Percentiles rank a stretch among this genome's conserved stretches.
phyloP scores from a whole-genome alignment of 2,113 vertebrate species.

The Pelvicachromis taeniatus region DNA sequence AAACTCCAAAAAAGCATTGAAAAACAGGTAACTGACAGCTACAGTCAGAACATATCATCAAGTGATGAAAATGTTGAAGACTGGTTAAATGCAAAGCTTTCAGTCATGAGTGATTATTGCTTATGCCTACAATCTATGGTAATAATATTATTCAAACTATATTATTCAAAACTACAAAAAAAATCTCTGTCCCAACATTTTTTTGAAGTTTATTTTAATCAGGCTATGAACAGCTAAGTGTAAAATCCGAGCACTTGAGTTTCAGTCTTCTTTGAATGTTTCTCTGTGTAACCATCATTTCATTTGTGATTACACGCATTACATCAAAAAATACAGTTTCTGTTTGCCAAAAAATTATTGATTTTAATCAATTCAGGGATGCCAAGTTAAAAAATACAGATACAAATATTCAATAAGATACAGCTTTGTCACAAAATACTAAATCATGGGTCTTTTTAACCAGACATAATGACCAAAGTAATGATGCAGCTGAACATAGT shows the following conservation, averaged over 20 bases:
- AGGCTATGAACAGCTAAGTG: accelerated
- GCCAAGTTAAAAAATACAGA: not conserved
- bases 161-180: accelerated
- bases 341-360: accelerated
- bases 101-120: not conserved
- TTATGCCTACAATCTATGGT: not conserved
- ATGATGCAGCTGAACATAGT: not conserved
- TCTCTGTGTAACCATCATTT: not conserved
- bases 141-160: not conserved
- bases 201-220: not conserved
- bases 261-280: not conserved
- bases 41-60: not conserved
- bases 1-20: not conserved
- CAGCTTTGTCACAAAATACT: too few relatives aligned
- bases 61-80: not conserved
- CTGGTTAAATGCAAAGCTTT: accelerated
- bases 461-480: not conserved
- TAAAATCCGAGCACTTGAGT: not conserved
- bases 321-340: accelerated
- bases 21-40: accelerated
- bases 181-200: accelerated
- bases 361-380: not conserved
- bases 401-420: accelerated
- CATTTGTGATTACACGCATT: not conserved
- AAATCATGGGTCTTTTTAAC: not conserved